phyloP scores from a whole-genome alignment of 2,113 vertebrate genomes.

The Austrofundulus limnaeus region DNA sequence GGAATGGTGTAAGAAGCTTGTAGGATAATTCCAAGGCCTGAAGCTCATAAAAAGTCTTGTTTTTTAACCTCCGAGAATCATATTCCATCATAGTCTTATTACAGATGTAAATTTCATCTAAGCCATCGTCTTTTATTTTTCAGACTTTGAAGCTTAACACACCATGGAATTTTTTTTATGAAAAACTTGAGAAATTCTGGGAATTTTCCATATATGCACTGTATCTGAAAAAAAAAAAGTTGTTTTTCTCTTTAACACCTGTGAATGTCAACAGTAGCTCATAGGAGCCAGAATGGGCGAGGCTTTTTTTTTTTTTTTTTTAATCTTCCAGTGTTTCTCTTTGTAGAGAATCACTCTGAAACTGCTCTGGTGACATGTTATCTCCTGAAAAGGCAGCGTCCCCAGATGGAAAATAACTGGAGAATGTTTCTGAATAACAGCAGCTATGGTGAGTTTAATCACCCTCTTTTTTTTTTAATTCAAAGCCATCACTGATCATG shows the following conservation, averaged over 20 bases:
- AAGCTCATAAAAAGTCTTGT: too few species aligned
- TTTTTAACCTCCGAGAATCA: not conserved
- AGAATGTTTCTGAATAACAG: not conserved
- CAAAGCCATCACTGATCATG: too few species aligned
- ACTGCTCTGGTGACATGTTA: slow-evolving; percentile 14
- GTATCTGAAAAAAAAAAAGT: not conserved
- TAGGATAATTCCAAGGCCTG: too few species aligned
- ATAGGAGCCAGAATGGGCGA: not conserved
- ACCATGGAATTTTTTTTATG: not conserved
- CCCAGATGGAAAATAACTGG: not conserved
- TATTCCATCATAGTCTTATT: not conserved
- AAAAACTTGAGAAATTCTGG: slow-evolving; percentile 1
- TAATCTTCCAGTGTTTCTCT: not conserved
- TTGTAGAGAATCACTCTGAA: slow-evolving; percentile 4
- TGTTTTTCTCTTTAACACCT: not conserved
- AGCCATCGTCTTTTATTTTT: not conserved
- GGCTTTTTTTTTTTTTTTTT: slow-evolving; percentile 5
- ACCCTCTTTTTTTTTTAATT: not conserved
- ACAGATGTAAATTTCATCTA: not conserved
- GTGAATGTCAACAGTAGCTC: slow-evolving; percentile 10
- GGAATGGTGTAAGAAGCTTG: too few species aligned
- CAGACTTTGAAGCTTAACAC: not conserved
- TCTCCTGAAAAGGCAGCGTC: not conserved
- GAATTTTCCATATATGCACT: not conserved
- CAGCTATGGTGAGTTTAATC: not conserved